These are phyloP conservation scores for Pseudochirops cupreus DNA, from an alignment of 2,797 vertebrate genomes.

Conservation along the genomic window DNA sequence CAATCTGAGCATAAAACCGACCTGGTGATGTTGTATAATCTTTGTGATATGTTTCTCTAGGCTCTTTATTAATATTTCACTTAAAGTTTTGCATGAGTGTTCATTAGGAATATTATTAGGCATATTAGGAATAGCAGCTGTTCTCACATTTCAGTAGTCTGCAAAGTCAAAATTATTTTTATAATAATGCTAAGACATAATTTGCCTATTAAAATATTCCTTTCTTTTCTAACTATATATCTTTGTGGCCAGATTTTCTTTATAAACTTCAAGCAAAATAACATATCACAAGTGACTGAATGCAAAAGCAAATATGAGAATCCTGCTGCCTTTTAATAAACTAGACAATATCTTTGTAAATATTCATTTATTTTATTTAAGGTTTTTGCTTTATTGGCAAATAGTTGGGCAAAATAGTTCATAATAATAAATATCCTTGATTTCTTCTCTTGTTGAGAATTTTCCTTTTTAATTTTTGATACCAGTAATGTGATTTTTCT, in stretches of 20 bases:
- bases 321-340: not conserved
- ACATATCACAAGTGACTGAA: not conserved
- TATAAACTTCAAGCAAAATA: not conserved
- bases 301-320: not conserved
- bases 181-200: not conserved
- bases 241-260: not conserved
- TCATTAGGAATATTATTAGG: no score
- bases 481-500: not conserved
- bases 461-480: not conserved
- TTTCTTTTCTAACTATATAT: not conserved
- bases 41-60: not conserved
- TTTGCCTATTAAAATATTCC: not conserved
- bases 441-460: not conserved
- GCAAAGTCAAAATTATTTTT: not conserved
- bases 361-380: not conserved
- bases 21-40: not conserved
- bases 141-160: no score
- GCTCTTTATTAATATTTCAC: not conserved
- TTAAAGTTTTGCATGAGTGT: not conserved
- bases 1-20: not conserved
- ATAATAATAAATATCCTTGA: not conserved
- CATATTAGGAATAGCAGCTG: no score
- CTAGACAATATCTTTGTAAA: not conserved
- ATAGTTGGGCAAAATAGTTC: not conserved
- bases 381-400: not conserved